phyloP scores from a whole-genome alignment of 1,140 invertebrate genomes.

The Nautilus pompilius region DNA sequence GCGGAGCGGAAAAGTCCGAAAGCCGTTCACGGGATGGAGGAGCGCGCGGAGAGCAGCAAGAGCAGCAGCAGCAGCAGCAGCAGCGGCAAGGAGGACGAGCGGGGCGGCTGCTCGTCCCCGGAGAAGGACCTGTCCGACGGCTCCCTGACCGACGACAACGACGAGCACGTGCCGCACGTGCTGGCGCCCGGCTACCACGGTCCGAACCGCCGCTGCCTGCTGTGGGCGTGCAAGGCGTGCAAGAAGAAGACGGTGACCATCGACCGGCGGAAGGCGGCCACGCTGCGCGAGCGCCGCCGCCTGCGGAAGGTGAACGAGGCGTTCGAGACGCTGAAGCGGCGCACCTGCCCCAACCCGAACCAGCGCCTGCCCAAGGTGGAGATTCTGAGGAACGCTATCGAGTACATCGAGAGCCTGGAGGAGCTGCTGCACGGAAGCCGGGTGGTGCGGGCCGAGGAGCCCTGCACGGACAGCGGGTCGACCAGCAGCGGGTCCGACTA shows the following conservation, averaged over 20 bases:
- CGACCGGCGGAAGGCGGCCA: slow-evolving; percentile 93
- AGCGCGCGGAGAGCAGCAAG: neutral
- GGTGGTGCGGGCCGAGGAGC: slow-evolving; percentile 30
- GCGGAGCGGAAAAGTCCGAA: neutral
- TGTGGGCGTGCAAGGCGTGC: slow-evolving; percentile 95
- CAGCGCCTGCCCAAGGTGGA: slow-evolving; percentile 96
- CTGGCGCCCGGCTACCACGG: slow-evolving; percentile 53
- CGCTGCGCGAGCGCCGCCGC: slow-evolving; percentile 84
- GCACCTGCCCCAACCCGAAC: slow-evolving; percentile 91
- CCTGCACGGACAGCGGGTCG: slow-evolving; percentile 38
- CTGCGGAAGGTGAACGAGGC: slow-evolving; percentile 97
- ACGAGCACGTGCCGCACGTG: slow-evolving; percentile 54
- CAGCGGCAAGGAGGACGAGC: slow-evolving; percentile 17
- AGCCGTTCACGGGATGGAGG: neutral
- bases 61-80: slow-evolving; percentile 1
- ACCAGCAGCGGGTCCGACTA: slow-evolving; percentile 44
- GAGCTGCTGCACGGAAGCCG: slow-evolving; percentile 54
- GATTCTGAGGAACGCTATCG: slow-evolving; percentile 93
- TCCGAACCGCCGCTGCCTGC: slow-evolving; percentile 70
- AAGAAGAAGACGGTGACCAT: slow-evolving; percentile 92
- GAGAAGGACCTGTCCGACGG: slow-evolving; percentile 12
- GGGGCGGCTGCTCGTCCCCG: slow-evolving; percentile 14
- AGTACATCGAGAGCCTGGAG: slow-evolving; percentile 95
- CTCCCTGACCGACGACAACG: slow-evolving; percentile 32
- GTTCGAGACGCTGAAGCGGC: slow-evolving; percentile 88